Evolutionary conservation across 2,888 invertebrate genomes (phyloP).

Genomic region (Drosophila kambysellisi): DNA sequence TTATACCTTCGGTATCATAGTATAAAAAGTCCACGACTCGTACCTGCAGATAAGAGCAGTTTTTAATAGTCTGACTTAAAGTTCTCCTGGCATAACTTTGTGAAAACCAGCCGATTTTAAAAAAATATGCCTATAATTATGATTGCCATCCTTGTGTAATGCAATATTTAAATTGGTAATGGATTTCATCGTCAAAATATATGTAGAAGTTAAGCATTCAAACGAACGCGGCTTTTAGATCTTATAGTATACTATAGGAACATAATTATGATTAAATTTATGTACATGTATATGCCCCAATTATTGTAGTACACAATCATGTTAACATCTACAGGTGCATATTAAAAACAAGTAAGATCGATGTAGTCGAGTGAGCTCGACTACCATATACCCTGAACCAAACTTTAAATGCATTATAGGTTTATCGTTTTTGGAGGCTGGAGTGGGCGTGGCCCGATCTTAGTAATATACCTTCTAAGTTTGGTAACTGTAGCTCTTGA

Average conservation of each 20-base stretch:
- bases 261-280: neutral
- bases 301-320: neutral
- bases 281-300: neutral
- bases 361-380: too few species aligned
- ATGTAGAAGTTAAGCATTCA: too few species aligned
- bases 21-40: neutral
- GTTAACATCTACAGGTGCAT: slow-evolving; percentile 10
- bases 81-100: neutral
- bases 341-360: too few species aligned
- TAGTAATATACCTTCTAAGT: too few species aligned
- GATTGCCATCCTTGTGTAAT: neutral
- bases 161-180: neutral
- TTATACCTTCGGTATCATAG: too few species aligned
- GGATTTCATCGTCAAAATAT: neutral
- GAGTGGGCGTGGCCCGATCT: too few species aligned
- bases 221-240: neutral
- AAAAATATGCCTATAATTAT: neutral
- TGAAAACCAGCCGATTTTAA: neutral
- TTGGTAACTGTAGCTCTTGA: too few species aligned
- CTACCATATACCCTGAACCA: too few species aligned
- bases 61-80: slow-evolving; percentile 35
- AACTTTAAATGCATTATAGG: too few species aligned
- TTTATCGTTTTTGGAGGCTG: too few species aligned
- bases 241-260: neutral
- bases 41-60: slow-evolving; percentile 33